Evolutionary conservation across 1,140 invertebrate genomes (phyloP), one percentile per base, ranked within the genome.

Genomic region (Eriocheir sinensis): DNA sequence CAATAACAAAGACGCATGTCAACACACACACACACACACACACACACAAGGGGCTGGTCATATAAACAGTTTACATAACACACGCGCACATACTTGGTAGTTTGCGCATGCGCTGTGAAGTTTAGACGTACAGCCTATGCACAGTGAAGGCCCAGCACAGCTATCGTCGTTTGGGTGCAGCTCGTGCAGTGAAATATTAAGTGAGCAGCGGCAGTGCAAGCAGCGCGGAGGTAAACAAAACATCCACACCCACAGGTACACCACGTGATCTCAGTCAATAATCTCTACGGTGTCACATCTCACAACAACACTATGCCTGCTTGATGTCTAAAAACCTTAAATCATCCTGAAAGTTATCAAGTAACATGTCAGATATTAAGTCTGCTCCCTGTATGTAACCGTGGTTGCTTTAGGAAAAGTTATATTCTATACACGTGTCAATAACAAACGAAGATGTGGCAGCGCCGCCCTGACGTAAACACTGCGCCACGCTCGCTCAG

Each of bases 211-310:
- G 27, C 83, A 41, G 60, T 72, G n/a, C 60, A 15, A n/a, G n/a
- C 32, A 86, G 36, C 83, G 9, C 21, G n/a, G 17, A 86, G 32
- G 40, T 41, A 86, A 40, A 86, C 40, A 86, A 86, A 86, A 86
- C 34, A 88, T 89, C 85, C 83, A 90, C 93, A 80, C 93, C 93
- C 93, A 94, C 93, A 94, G 93, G 93, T 91, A 91, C 36, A 94
- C 93, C 93, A 94, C 89, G 93, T 94, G 93, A 94, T 94, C 93
- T 32, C 93, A 94, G 93, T 94, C 93, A 94, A 94, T 94, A 94
- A 94, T 94, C 88, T 94, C 93, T 90, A 21, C 3, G 2, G 60
- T 94, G 93, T 89, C 93, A 94, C n/a, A 41, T 94, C 2, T 41
- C 9, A n/a, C 85, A 6, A 36, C 17, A 53, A 48, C 36, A 32